phyloP scores from a whole-genome alignment of 2,113 vertebrate genomes.

The Himantopus leucocephalus region DNA sequence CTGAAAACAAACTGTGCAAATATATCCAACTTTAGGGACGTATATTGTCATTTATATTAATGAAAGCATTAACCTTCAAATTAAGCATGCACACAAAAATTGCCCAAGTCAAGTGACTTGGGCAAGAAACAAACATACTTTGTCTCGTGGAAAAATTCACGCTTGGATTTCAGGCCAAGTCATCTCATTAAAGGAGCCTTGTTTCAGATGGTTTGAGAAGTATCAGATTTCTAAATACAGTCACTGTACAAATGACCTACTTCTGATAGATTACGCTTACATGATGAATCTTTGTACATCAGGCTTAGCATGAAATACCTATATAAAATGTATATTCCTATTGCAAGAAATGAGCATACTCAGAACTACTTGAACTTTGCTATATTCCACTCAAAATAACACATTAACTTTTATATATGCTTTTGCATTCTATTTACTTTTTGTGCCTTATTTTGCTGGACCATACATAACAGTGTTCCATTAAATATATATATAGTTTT shows the following conservation, averaged over 20 bases:
- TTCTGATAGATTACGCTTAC: not conserved
- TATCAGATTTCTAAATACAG: not conserved
- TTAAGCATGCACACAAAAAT: not conserved
- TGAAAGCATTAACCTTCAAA: not conserved
- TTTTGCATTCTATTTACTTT: constrained; percentile 69
- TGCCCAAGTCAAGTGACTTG: not conserved
- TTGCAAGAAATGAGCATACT: constrained; percentile 40
- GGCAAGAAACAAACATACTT: not conserved
- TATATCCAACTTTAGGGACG: not conserved
- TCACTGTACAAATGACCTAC: not conserved
- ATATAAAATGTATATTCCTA: constrained; percentile 33
- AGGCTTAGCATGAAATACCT: constrained; percentile 46
- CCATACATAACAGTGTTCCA: constrained; percentile 51
- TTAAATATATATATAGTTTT: constrained; percentile 57
- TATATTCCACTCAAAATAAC: constrained; percentile 54
- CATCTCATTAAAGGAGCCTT: not conserved
- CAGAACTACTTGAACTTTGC: constrained; percentile 69
- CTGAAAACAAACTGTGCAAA: not conserved
- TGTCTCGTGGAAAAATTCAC: not conserved
- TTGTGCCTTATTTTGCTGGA: constrained; percentile 69
- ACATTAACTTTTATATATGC: constrained; percentile 49
- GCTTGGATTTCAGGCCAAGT: not conserved
- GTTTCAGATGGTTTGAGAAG: not conserved
- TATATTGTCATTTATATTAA: not conserved
- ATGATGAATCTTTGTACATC: constrained; percentile 3